Conservation (phyloP, 1,140 invertebrate species). For the Mizuhopecten yessoensis region DNA sequence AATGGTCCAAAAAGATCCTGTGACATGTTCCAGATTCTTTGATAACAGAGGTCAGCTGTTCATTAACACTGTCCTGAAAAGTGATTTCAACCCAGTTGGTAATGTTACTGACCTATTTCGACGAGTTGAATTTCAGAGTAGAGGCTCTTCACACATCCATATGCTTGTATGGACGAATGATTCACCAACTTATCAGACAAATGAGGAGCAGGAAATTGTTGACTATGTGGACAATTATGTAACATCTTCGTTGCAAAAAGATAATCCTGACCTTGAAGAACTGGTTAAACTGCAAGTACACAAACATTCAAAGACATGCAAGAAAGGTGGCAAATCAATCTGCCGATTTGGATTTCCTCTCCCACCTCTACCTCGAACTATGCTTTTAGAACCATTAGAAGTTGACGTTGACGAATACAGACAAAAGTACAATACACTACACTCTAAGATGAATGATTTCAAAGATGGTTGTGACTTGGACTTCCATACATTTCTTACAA, state of each 20-base stretch:
- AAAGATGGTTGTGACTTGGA: constrained; percentile 54
- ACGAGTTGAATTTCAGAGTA: constrained; percentile 56
- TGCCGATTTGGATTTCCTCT: constrained; percentile 69
- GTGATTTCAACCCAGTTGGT: constrained; percentile 36
- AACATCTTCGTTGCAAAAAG: constrained; percentile 44
- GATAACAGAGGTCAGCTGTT: constrained; percentile 53
- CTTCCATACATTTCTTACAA: constrained; percentile 46
- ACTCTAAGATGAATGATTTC: constrained; percentile 54
- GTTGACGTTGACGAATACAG: constrained; percentile 51
- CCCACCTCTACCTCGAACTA: constrained; percentile 63
- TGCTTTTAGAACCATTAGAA: constrained; percentile 62
- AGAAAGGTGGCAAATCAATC: constrained; percentile 52
- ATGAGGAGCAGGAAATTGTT: constrained; percentile 38
- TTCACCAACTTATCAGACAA: constrained; percentile 47
- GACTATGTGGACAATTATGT: constrained; percentile 46
- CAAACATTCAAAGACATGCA: constrained; percentile 68
- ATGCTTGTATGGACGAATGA: constrained; percentile 55
- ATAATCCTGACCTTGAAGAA: constrained; percentile 44
- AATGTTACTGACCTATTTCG: constrained; percentile 50
- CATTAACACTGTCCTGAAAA: constrained; percentile 43
- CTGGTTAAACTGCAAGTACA: constrained; percentile 64
- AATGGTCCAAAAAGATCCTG: too few species aligned
- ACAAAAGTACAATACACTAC: constrained; percentile 38
- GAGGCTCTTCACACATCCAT: constrained; percentile 58
- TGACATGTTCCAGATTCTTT: constrained; percentile 58